Conservation (phyloP, 2,797 vertebrate genomes). For the Epinephelus coioides region DNA sequence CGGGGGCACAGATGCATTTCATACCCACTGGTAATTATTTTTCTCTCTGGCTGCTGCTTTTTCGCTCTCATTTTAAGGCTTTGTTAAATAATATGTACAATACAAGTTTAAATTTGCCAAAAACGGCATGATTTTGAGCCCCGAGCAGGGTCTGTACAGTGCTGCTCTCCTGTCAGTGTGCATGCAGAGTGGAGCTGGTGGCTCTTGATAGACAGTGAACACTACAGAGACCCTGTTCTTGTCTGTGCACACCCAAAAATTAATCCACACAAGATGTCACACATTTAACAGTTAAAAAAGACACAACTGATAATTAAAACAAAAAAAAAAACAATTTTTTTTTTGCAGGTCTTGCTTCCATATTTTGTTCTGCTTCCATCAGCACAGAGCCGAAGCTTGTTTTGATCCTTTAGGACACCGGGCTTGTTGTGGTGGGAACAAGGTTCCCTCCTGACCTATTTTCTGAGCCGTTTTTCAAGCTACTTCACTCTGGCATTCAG, state of each 20-base stretch:
- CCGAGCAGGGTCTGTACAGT: constrained; percentile 3
- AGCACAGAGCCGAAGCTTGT: constrained; percentile 31
- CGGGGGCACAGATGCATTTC: constrained; percentile 30
- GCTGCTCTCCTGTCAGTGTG: constrained; percentile 12
- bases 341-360: neutral
- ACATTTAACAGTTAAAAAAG: constrained; percentile 11
- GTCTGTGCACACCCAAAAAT: constrained; percentile 15
- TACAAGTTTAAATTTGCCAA: constrained; percentile 1
- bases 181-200: neutral
- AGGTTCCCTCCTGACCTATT: constrained; percentile 69
- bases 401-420: constrained; percentile 60
- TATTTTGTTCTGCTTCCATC: constrained; percentile 24
- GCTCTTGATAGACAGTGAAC: constrained; percentile 15
- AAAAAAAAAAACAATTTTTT: neutral
- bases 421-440: constrained; percentile 53
- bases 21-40: constrained; percentile 12
- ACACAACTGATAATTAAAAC: constrained; percentile 26
- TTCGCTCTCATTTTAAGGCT: constrained; percentile 1
- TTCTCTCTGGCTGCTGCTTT: neutral
- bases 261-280: constrained; percentile 2
- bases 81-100: neutral
- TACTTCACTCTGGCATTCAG: constrained; percentile 64
- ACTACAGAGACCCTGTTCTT: neutral
- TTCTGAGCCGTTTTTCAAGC: constrained; percentile 59
- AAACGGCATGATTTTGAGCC: constrained; percentile 2